These are phyloP conservation scores for Drosophila acutilabella DNA, from an alignment of 2,888 invertebrate genomes.

Conservation along the genomic window DNA sequence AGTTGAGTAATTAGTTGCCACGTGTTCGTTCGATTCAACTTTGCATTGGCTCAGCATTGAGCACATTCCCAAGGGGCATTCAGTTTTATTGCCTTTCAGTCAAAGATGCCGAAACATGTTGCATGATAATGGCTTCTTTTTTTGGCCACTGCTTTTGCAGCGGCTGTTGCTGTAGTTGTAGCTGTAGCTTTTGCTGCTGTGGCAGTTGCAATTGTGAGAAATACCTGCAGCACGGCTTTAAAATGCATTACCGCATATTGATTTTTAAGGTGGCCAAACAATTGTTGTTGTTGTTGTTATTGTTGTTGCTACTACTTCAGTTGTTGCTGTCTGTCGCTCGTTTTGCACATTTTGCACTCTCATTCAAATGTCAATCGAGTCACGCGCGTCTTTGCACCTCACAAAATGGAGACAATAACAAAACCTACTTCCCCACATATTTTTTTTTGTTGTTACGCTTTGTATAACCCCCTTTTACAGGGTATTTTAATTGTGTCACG, in stretches of 20 bases:
- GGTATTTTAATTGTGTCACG: slow-evolving; percentile 31
- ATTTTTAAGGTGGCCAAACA: slow-evolving; percentile 40
- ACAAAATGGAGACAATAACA: slow-evolving; percentile 44
- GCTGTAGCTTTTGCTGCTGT: slow-evolving; percentile 16
- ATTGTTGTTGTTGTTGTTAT: slow-evolving; percentile 20
- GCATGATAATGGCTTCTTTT: slow-evolving; percentile 62
- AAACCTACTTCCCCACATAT: slow-evolving; percentile 63
- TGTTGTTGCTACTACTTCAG: slow-evolving; percentile 26
- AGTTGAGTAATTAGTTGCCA: slow-evolving; percentile 31
- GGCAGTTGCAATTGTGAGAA: slow-evolving; percentile 40
- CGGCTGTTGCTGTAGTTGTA: not conserved
- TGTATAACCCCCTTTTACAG: slow-evolving; percentile 17
- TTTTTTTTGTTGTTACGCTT: slow-evolving; percentile 10
- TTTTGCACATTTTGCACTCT: slow-evolving; percentile 72
- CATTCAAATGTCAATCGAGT: slow-evolving; percentile 80
- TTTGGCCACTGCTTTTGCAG: slow-evolving; percentile 22
- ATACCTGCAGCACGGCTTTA: slow-evolving; percentile 59
- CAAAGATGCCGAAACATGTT: slow-evolving; percentile 41
- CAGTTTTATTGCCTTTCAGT: slow-evolving; percentile 34
- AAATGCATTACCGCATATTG: slow-evolving; percentile 75
- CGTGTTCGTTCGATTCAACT: slow-evolving; percentile 21
- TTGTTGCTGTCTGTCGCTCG: slow-evolving; percentile 51
- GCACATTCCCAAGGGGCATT: slow-evolving; percentile 48
- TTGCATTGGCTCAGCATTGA: slow-evolving; percentile 2
- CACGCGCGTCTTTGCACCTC: slow-evolving; percentile 58